Evolutionary conservation across 2,888 invertebrate genomes (phyloP).

Genomic region (Drosophila cognata): DNA sequence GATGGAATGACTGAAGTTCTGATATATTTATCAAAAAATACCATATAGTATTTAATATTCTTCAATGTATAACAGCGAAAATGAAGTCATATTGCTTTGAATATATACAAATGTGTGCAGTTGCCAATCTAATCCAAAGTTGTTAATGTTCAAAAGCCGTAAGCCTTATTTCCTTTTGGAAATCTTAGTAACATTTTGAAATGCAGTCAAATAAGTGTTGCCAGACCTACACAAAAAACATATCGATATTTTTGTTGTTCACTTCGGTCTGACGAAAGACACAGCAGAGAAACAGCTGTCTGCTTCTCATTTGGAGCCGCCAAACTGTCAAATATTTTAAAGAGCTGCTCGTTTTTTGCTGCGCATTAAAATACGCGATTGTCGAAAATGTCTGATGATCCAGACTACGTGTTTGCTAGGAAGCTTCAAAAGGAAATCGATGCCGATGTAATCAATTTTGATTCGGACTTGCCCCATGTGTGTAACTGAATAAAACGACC

Average conservation of each 20-base stretch:
- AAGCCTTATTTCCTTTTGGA: too few relatives aligned
- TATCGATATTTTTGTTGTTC: not conserved
- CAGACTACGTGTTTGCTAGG: conserved; percentile 74
- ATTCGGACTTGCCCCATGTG: not conserved
- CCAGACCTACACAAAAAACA: not conserved
- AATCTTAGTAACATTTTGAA: too few relatives aligned
- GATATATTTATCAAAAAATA: conserved; percentile 7
- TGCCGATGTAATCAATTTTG: conserved; percentile 21
- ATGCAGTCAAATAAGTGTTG: not conserved
- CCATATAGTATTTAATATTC: not conserved
- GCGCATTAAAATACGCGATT: not conserved
- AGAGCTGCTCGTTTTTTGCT: conserved; percentile 23
- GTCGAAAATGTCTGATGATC: conserved; percentile 71
- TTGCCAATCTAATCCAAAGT: not conserved
- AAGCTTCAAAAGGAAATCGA: conserved; percentile 73
- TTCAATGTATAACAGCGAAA: not conserved
- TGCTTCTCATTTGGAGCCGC: conserved; percentile 19
- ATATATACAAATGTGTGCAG: too few relatives aligned
- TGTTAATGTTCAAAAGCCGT: too few relatives aligned
- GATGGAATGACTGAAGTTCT: not conserved
- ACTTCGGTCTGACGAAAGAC: conserved; percentile 6
- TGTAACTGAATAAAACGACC: conserved; percentile 3
- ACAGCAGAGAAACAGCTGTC: conserved; percentile 24
- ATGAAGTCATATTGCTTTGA: not conserved
- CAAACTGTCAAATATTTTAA: conserved; percentile 39